Evolutionary conservation across 2,113 vertebrate genomes (phyloP), one percentile per base, ranked within the genome.

Genomic region (Probosciger aterrimus): DNA sequence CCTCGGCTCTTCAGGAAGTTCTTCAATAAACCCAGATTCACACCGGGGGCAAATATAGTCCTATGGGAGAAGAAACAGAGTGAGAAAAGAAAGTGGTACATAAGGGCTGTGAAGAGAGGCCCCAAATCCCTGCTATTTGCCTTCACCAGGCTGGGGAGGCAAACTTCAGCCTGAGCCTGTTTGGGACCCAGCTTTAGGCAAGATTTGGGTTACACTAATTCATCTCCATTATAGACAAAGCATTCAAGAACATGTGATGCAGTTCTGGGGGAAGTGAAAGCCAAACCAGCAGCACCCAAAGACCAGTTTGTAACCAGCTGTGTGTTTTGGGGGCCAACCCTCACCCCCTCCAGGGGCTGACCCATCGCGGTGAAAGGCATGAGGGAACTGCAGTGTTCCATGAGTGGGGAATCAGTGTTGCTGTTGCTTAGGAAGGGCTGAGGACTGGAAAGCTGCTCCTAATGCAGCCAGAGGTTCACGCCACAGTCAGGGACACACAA

Each of bases 21-120:
- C 99, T 93, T 99, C 99, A 37, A 99, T 99, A 89, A 99, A 99
- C 18, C 99, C 99, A 39, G 99, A 99, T 43, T 99, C 99, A 84
- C 99, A 99, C 97, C 98, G 97, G 11, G 99, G 99, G 97, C 99
- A 99, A 59, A 98, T 99, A 86, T 99, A 99, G 64, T 99, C 99
- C 99, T 99, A 90, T 1, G 50, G 93, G 52, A 92, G 74, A 94
- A 79, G 68, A 93, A 67, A 87, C 5, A 74, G 5, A 25, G 27
- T 97, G 80, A 95, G 96, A 77, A 23, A 23, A 59, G 50, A 15
- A 55, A 37, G 19, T 1, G 16, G 55, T 1, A 46, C 1, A 1
- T 9, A 55, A 59, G 53, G 33, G 49, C 50, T 33, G 20, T 24
- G 27, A 19, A n/a, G 60, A 39, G 50, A 4, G 41, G 23, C 18